These are phyloP conservation scores for Lagorchestes hirsutus DNA, from an alignment of 2,797 vertebrate genomes.

Conservation along the genomic window DNA sequence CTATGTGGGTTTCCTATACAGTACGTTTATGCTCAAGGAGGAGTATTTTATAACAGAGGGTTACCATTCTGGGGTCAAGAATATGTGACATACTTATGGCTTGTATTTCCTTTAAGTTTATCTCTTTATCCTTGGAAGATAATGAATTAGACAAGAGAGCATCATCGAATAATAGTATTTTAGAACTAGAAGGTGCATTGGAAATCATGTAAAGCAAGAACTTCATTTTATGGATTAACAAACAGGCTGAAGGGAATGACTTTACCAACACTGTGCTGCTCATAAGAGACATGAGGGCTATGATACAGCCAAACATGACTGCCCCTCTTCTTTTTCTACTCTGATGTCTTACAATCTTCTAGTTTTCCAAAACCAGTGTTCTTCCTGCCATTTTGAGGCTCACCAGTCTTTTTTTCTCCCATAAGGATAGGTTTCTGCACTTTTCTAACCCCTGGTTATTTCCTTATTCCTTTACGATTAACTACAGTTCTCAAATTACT, in stretches of 20 bases:
- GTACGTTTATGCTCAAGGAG: no score
- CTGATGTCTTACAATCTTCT: not conserved
- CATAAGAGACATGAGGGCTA: not conserved
- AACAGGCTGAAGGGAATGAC: not conserved
- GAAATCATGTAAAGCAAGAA: not conserved
- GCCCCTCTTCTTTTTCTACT: not conserved
- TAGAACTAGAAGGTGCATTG: not conserved
- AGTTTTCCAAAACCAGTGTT: not conserved
- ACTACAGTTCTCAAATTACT: not conserved
- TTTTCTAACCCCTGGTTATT: not conserved
- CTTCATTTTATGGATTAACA: not conserved
- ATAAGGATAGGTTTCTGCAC: not conserved
- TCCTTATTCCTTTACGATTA: not conserved
- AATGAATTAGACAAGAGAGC: not conserved
- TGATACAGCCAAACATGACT: not conserved
- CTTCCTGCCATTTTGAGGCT: not conserved
- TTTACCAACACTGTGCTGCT: not conserved
- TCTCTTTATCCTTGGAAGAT: not conserved
- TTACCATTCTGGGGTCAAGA: not conserved
- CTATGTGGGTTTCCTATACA: not conserved
- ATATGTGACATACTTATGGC: not conserved
- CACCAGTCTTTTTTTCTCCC: not conserved
- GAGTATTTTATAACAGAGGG: not conserved
- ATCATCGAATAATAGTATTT: not conserved
- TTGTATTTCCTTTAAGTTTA: not conserved